These are phyloP conservation scores for Parapristionchus giblindavisi DNA, from an alignment of 2,888 invertebrate species.

Conservation along the genomic window DNA sequence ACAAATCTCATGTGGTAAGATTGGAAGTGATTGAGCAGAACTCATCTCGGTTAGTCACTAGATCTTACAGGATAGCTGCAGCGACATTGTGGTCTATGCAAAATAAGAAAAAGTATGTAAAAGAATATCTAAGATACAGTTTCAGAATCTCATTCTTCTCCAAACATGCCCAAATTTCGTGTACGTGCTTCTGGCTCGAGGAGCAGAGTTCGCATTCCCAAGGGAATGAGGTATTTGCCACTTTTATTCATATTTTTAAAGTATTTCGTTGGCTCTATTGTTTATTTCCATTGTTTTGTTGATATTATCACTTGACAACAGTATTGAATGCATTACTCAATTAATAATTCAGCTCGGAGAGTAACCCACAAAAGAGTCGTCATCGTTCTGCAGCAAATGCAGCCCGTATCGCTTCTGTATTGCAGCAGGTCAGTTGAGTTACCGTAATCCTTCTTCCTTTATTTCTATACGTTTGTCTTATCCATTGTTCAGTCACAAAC, in stretches of 20 bases:
- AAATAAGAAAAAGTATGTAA: too few species aligned
- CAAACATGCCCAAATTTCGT: constrained; percentile 38
- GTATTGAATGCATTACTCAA: not conserved
- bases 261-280: not conserved
- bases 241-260: not conserved
- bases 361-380: constrained; percentile 56
- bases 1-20: too few species aligned
- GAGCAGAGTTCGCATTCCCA: constrained; percentile 10
- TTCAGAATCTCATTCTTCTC: constrained; percentile 2
- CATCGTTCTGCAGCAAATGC: constrained; percentile 57
- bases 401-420: constrained; percentile 49
- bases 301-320: not conserved
- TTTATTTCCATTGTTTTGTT: not conserved
- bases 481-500: too few species aligned
- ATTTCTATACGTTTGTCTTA: not conserved
- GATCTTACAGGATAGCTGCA: too few species aligned
- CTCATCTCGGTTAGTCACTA: too few species aligned
- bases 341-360: constrained; percentile 48
- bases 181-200: constrained; percentile 19
- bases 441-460: not conserved
- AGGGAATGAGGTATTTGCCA: constrained; percentile 4
- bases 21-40: too few species aligned
- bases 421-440: constrained; percentile 29
- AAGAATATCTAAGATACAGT: not conserved
- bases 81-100: too few species aligned